These are phyloP conservation scores for Trididemnum clinides DNA, from an alignment of 23 tunicate species.

Conservation along the genomic window DNA sequence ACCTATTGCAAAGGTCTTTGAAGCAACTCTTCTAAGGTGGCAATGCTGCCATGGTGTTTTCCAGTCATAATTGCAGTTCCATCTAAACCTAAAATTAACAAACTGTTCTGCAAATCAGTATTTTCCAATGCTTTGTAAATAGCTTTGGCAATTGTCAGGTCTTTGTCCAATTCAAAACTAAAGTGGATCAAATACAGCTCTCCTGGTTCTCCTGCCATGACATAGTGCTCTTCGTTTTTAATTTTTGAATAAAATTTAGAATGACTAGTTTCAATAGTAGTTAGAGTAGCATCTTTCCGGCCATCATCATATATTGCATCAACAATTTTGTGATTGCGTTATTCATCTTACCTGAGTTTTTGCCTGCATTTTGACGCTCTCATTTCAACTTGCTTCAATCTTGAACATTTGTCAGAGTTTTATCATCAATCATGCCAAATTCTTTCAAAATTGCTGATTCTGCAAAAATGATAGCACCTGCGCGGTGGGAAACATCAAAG, in stretches of 20 bases:
- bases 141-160: constrained; percentile 13
- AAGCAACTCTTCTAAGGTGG: constrained; percentile 13
- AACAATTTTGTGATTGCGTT: constrained; percentile 9
- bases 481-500: constrained; percentile 26
- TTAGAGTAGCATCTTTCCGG: constrained; percentile 33
- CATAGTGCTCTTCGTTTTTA: constrained; percentile 17
- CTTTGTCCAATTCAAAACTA: constrained; percentile 7
- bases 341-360: neutral
- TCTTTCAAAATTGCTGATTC: constrained; percentile 24
- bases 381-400: constrained; percentile 21
- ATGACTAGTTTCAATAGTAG: neutral
- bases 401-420: neutral
- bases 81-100: constrained; percentile 18
- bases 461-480: constrained; percentile 39
- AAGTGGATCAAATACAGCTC: constrained; percentile 19
- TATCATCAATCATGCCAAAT: neutral
- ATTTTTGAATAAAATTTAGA: neutral
- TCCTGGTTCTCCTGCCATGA: constrained; percentile 31
- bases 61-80: constrained; percentile 44
- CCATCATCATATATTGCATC: constrained; percentile 33
- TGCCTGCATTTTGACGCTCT: constrained; percentile 28
- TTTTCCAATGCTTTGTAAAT: neutral
- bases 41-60: constrained; percentile 14
- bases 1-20: constrained; percentile 50
- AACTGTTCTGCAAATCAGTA: neutral